phyloP scores from a whole-genome alignment of 2,797 vertebrate species.

The Simalia tracyae region DNA sequence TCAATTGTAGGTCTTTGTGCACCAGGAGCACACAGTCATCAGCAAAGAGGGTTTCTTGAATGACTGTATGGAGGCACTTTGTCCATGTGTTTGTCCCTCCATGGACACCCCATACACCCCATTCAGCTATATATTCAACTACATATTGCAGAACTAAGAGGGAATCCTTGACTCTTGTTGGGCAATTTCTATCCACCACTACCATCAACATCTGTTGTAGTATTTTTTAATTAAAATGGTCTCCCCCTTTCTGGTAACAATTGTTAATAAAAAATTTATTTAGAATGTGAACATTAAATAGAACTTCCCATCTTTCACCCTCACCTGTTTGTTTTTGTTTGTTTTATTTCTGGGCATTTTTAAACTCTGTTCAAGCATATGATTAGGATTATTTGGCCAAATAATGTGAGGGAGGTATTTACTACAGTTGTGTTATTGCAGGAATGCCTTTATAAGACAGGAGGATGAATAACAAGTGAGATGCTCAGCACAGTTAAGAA shows the following conservation, averaged over 20 bases:
- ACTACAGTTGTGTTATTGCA: background rate
- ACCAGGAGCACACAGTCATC: no score
- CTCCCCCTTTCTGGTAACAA: background rate
- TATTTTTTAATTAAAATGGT: background rate
- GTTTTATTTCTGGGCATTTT: background rate
- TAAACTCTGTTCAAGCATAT: background rate
- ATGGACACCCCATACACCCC: no score
- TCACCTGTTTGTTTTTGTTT: background rate
- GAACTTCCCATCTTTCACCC: background rate
- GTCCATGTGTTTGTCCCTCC: no score
- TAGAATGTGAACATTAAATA: background rate
- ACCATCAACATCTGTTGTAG: background rate
- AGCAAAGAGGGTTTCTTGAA: no score
- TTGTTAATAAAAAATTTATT: background rate
- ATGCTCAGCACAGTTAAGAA: background rate
- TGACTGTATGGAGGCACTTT: no score
- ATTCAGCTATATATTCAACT: background rate
- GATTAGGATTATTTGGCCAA: background rate
- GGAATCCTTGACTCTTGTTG: background rate
- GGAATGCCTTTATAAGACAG: background rate
- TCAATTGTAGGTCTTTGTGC: no score
- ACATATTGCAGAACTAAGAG: background rate
- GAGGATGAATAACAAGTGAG: background rate
- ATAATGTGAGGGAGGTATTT: background rate
- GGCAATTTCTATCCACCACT: background rate